phyloP scores from a whole-genome alignment of 2,113 vertebrate species.

The Mus pahari region DNA sequence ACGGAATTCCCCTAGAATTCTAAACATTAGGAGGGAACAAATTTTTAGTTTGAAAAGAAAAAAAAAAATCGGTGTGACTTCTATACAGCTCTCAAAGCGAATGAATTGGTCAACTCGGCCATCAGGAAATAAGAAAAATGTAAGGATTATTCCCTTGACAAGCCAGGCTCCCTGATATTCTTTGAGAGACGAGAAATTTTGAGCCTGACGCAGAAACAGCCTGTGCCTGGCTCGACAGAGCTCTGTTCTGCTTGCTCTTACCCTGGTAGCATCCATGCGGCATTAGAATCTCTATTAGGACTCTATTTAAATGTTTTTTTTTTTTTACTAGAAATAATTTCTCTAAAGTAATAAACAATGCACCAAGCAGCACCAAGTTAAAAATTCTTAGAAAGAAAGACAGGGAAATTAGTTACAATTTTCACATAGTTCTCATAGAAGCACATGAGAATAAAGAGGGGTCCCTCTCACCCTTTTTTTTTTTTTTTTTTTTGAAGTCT shows the following conservation, averaged over 20 bases:
- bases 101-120: slow-evolving; percentile 61
- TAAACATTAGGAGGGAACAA: slow-evolving; percentile 40
- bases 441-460: slow-evolving; percentile 84
- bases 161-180: neutral
- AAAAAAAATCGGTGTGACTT: neutral
- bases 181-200: slow-evolving; percentile 7
- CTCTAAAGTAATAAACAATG: slow-evolving; percentile 79
- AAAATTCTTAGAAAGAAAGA: slow-evolving; percentile 85
- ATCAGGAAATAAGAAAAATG: slow-evolving; percentile 36
- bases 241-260: slow-evolving; percentile 4
- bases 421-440: slow-evolving; percentile 84
- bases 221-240: neutral
- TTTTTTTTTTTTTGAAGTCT: slow-evolving; percentile 86
- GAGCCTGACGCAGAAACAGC: slow-evolving; percentile 23
- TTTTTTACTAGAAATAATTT: slow-evolving; percentile 77
- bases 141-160: slow-evolving; percentile 24
- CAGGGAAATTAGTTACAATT: slow-evolving; percentile 86
- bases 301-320: slow-evolving; percentile 53
- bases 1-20: slow-evolving; percentile 30
- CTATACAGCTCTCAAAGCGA: slow-evolving; percentile 30
- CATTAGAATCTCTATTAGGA: slow-evolving; percentile 31
- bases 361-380: slow-evolving; percentile 80
- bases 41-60: slow-evolving; percentile 8
- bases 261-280: neutral
- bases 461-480: slow-evolving; percentile 82